Base-by-base conservation (phyloP, 2,797 vertebrate genomes). In the Centroberyx gerrardi region DNA sequence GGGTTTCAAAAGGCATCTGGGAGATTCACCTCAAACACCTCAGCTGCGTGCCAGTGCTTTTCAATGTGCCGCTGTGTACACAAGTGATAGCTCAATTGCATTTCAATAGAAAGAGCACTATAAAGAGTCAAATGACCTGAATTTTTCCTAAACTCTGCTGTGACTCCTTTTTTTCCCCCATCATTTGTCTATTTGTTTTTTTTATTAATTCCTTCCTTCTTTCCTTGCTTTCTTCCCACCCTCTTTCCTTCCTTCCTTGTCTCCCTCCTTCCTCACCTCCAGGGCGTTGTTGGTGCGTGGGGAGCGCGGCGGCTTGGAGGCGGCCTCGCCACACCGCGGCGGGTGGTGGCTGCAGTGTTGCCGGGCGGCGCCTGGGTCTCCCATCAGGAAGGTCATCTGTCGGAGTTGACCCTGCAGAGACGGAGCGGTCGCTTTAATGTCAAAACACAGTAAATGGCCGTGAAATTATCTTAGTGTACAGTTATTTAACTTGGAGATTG, bases 381-480 rank as follows among this genome's bases (percentile, higher is more conserved):
- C 96, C 95, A 97, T 96, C 76, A 96, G 40, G n/a, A 97, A 96
- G 53, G 80, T 90, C 87, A 97, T 83, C 81, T 97, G 96, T 33
- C 90, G 91, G 12, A 97, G 86, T 28, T 93, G 69, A 1, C 97
- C 97, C 97, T 98, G 89, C 4, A 72, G 27, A 80, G 38, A 72
- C 3, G 1, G 33, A 59, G 42, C 42, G 7, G 28, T 62, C 0
- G 5, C 33, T 7, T 36, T 22, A 22, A 36, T 8, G 13, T 12
- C 8, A 12, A 12, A 44, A 40, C 38, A 40, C 5, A 40, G 38
- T 22, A 22, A 22, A 22, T 1, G 22, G 22, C 22, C 22, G 22
- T 22, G 22, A 22, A 22, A 22, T 22, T 22, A 22, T 22, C 22
- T 22, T 22, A 22, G 22, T 22, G 22, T 22, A 22, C 22, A 22